Evolutionary conservation across 2,113 vertebrate species (phyloP).

Genomic region (Indicator indicator): DNA sequence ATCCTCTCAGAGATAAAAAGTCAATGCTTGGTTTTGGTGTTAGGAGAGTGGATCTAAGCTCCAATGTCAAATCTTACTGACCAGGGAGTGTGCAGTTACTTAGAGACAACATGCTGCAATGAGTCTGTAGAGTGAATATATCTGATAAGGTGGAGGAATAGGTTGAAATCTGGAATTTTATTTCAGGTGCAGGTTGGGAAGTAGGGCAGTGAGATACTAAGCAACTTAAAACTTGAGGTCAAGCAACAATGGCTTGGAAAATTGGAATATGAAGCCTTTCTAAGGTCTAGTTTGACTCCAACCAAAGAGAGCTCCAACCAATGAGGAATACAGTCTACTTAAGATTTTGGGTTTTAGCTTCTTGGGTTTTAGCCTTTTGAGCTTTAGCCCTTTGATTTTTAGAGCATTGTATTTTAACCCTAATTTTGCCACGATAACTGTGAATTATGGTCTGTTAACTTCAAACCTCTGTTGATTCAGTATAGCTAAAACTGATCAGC

Average conservation of each 20-base stretch:
- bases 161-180: not conserved
- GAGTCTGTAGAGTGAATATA: not conserved
- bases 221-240: not conserved
- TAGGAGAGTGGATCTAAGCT: not conserved
- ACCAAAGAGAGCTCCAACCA: not conserved
- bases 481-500: not conserved
- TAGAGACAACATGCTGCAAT: not conserved
- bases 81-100: not conserved
- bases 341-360: not conserved
- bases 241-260: not conserved
- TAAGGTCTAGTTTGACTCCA: not conserved
- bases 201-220: not conserved
- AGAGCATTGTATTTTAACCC: not conserved
- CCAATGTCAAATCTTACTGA: not conserved
- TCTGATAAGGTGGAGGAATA: not conserved
- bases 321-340: not conserved
- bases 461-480: not conserved
- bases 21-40: not conserved
- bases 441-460: not conserved
- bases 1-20: not conserved
- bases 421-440: not conserved
- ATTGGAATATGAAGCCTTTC: not conserved
- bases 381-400: not conserved
- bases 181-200: not conserved
- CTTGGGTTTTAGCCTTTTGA: not conserved